phyloP scores from a whole-genome alignment of 2,113 vertebrate species.

The Patagioenas fasciata region DNA sequence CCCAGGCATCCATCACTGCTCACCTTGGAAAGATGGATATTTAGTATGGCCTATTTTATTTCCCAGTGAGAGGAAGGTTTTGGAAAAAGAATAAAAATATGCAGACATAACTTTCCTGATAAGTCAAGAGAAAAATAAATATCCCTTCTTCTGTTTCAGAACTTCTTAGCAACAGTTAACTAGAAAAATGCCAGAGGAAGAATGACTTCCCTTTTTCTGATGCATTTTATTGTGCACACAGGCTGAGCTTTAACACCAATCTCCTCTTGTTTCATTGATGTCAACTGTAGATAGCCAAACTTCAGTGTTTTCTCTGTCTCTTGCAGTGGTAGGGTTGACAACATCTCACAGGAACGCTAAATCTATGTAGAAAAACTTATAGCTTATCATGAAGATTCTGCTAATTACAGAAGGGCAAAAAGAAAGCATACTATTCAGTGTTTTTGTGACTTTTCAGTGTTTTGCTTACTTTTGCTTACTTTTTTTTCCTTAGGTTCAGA shows the following conservation, averaged over 20 bases:
- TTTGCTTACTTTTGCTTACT: too few relatives aligned
- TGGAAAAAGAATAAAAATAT: too few relatives aligned
- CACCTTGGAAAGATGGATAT: background rate
- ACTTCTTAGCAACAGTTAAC: background rate
- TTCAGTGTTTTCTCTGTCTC: background rate
- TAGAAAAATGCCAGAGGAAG: background rate
- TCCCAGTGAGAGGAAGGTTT: background rate
- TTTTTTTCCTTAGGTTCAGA: background rate
- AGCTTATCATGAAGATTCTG: background rate
- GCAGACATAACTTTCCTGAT: background rate
- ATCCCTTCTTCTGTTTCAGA: background rate
- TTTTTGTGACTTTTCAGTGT: too few relatives aligned
- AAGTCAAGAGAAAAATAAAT: background rate
- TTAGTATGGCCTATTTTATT: background rate
- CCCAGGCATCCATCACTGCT: background rate
- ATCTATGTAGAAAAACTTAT: background rate
- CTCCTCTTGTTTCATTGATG: background rate
- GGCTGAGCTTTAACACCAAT: background rate
- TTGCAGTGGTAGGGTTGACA: background rate
- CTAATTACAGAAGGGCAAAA: background rate
- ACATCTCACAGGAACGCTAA: background rate
- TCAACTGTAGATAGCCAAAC: background rate
- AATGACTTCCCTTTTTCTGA: background rate
- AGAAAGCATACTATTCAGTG: fast-evolving
- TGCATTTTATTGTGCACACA: background rate